phyloP scores from a whole-genome alignment of 2,797 vertebrate genomes.

The Eremophila alpestris region DNA sequence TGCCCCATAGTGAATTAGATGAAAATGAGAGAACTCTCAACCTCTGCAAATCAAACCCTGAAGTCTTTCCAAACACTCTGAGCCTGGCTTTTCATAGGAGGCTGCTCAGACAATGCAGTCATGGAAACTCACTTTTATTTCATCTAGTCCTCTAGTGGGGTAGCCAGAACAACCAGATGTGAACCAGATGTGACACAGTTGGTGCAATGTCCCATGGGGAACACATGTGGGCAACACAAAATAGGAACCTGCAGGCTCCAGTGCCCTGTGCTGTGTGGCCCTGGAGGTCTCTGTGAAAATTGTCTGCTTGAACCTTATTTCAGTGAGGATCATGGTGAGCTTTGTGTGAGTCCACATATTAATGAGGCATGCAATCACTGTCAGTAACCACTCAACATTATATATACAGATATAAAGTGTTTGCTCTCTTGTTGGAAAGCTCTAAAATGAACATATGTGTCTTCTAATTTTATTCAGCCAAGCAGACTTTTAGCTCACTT shows the following conservation, averaged over 20 bases:
- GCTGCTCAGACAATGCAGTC: not conserved
- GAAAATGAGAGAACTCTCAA: not conserved
- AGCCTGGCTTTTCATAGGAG: not conserved
- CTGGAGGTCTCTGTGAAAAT: not conserved
- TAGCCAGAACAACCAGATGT: not conserved
- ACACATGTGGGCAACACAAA: not conserved
- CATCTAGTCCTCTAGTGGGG: not conserved
- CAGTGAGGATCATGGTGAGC: not conserved
- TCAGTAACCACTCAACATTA: not conserved
- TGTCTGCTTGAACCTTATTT: not conserved
- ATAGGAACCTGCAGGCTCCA: not conserved
- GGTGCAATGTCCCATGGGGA: not conserved
- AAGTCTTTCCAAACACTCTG: not conserved
- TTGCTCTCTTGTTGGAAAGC: not conserved
- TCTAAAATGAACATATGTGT: not conserved
- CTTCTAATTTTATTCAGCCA: not conserved
- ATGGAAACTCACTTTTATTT: not conserved
- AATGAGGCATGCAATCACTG: not conserved
- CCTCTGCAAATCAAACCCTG: not conserved
- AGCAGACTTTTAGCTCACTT: not conserved
- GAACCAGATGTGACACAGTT: too few species aligned
- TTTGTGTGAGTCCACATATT: not conserved
- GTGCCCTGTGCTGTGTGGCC: accelerated
- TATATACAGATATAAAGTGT: not conserved
- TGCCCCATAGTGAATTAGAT: not conserved